phyloP scores from a whole-genome alignment of 2,797 vertebrate species.

The Mionectes olivaceus region DNA sequence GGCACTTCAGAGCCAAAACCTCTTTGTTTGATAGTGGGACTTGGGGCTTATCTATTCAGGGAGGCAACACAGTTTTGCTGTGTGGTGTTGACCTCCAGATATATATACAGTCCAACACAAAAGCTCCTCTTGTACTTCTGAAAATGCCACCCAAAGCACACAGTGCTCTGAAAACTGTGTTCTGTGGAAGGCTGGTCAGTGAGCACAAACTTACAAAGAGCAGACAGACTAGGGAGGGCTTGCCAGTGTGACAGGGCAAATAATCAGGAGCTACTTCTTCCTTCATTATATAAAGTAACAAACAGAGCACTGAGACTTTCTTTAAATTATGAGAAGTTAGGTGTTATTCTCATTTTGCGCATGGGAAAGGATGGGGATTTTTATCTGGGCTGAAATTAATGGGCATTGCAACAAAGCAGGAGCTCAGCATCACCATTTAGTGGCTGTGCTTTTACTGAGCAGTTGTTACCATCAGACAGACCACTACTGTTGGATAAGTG shows the following conservation, averaged over 20 bases:
- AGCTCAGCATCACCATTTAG: not conserved
- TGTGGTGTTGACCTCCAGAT: slow-evolving; percentile 14
- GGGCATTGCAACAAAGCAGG: not conserved
- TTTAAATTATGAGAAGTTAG: not conserved
- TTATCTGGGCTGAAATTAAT: not conserved
- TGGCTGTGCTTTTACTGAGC: not conserved
- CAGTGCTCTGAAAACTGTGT: not conserved
- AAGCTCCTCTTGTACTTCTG: slow-evolving; percentile 42
- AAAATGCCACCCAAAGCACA: slow-evolving; percentile 52
- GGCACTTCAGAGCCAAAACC: not conserved
- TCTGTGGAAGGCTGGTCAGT: not conserved
- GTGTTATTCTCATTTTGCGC: not conserved
- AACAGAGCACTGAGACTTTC: not conserved
- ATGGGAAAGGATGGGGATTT: not conserved
- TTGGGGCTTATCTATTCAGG: slow-evolving; percentile 3
- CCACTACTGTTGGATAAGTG: not conserved
- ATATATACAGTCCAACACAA: slow-evolving; percentile 25
- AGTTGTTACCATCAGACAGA: not conserved
- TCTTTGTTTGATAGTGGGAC: not conserved
- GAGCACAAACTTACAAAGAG: not conserved
- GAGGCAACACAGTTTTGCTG: not conserved
- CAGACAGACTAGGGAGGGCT: not conserved
- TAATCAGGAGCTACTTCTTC: not conserved
- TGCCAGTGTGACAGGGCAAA: not conserved
- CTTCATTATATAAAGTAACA: not conserved